These are phyloP conservation scores for Ormyrus thymus DNA, from an alignment of 2,888 invertebrate genomes.

Conservation along the genomic window DNA sequence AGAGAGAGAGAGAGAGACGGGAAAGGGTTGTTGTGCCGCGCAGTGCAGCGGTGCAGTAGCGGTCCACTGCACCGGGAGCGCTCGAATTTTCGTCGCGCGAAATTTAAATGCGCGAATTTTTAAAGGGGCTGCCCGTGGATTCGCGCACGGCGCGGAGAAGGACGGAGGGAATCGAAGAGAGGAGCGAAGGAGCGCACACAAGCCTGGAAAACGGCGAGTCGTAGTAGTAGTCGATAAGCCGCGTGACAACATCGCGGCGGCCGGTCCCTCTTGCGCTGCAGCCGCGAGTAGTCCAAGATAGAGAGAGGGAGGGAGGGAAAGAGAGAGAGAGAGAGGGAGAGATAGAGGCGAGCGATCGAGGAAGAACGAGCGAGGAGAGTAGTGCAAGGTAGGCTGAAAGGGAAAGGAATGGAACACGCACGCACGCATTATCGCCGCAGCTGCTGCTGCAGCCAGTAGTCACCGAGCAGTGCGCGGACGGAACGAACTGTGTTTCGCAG, in stretches of 20 bases:
- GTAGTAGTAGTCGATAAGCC: conserved; percentile 26
- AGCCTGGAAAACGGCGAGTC: conserved; percentile 6
- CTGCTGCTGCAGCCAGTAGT: too few relatives aligned
- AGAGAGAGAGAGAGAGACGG: conserved; percentile 45
- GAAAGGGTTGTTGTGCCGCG: conserved; percentile 9
- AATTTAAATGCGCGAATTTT: conserved; percentile 23
- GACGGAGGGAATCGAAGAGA: neutral
- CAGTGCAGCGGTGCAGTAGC: neutral
- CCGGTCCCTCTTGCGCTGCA: neutral
- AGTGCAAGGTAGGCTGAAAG: conserved; percentile 35
- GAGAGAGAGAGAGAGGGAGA: conserved; percentile 10
- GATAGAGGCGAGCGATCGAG: conserved; percentile 36
- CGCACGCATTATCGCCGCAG: conserved; percentile 3
- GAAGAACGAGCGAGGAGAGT: conserved; percentile 12
- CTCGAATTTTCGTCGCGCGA: conserved; percentile 26
- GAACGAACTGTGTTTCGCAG: too few relatives aligned
- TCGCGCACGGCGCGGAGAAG: neutral
- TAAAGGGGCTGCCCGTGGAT: neutral
- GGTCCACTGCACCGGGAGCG: neutral
- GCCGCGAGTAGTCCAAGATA: too few relatives aligned
- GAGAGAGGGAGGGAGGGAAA: neutral
- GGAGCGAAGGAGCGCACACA: neutral
- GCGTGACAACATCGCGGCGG: conserved; percentile 27
- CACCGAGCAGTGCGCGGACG: too few relatives aligned
- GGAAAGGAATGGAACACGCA: conserved; percentile 29